Conservation (phyloP, 2,888 invertebrate species). For the Hybos culiciformis region DNA sequence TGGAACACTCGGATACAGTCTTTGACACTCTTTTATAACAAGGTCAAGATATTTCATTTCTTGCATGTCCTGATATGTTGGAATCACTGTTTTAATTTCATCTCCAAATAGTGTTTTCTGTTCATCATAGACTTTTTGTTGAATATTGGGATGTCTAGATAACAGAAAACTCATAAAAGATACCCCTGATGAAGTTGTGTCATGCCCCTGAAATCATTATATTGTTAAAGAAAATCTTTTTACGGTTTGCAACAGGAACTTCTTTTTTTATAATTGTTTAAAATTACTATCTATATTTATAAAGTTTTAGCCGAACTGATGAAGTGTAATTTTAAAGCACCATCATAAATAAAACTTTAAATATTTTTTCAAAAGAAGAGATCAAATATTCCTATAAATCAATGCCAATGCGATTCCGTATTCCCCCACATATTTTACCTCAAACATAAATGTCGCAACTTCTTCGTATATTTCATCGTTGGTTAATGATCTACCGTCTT, state of each 20-base stretch:
- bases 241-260: not conserved
- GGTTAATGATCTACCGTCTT: slow-evolving; percentile 23
- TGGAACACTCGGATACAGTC: slow-evolving; percentile 31
- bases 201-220: slow-evolving; percentile 38
- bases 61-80: slow-evolving; percentile 25
- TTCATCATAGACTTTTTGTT: slow-evolving; percentile 39
- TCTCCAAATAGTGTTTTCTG: slow-evolving; percentile 36
- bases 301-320: too few relatives aligned
- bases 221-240: not conserved
- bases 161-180: slow-evolving; percentile 39
- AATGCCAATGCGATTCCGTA: too few relatives aligned
- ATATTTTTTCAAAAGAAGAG: too few relatives aligned
- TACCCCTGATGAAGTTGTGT: slow-evolving; percentile 45
- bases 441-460: slow-evolving; percentile 33
- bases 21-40: slow-evolving; percentile 27
- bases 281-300: too few relatives aligned
- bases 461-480: slow-evolving; percentile 29
- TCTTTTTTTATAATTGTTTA: not conserved
- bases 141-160: slow-evolving; percentile 38
- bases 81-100: slow-evolving; percentile 18
- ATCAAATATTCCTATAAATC: too few relatives aligned
- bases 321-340: too few relatives aligned
- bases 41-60: slow-evolving; percentile 31
- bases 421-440: too few relatives aligned
- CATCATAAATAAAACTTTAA: too few relatives aligned